Conservation (phyloP, 35 echinoderm and acorn worm species). For the Holothuria glaberrima region DNA sequence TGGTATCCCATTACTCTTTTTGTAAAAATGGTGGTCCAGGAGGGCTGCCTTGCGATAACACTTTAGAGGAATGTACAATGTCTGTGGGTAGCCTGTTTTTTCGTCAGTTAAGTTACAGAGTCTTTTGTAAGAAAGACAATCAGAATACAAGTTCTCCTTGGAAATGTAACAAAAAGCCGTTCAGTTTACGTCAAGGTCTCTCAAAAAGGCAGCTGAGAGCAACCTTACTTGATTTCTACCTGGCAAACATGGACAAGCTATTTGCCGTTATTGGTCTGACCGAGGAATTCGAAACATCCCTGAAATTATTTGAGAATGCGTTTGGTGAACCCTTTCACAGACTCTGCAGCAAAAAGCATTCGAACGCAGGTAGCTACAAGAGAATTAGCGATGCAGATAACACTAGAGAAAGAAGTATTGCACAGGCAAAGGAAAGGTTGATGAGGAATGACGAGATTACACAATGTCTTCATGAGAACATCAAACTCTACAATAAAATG, state of each 20-base stretch:
- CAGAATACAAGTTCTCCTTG: background rate
- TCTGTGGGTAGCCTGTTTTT: conserved; percentile 10
- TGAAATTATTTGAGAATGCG: conserved; percentile 28
- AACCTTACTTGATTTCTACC: background rate
- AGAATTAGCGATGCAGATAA: too few species aligned
- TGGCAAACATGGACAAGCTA: conserved; percentile 15
- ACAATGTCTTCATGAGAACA: conserved; percentile 18
- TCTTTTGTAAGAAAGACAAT: background rate
- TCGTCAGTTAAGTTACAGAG: conserved; percentile 19
- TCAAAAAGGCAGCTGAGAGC: background rate
- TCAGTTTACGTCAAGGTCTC: background rate
- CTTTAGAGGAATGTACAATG: background rate
- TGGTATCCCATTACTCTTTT: background rate
- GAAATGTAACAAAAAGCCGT: background rate
- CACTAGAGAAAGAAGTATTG: background rate
- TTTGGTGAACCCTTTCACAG: conserved; percentile 18
- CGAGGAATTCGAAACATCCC: too few species aligned
- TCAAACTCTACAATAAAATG: too few species aligned
- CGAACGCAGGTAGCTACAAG: too few species aligned
- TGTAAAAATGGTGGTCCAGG: conserved; percentile 4
- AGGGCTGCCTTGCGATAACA: background rate
- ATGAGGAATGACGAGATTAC: background rate
- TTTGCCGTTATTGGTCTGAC: conserved; percentile 27
- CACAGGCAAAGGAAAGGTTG: background rate
- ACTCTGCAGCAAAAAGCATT: background rate